phyloP scores from a whole-genome alignment of 2,113 vertebrate genomes.

The Corapipo altera region DNA sequence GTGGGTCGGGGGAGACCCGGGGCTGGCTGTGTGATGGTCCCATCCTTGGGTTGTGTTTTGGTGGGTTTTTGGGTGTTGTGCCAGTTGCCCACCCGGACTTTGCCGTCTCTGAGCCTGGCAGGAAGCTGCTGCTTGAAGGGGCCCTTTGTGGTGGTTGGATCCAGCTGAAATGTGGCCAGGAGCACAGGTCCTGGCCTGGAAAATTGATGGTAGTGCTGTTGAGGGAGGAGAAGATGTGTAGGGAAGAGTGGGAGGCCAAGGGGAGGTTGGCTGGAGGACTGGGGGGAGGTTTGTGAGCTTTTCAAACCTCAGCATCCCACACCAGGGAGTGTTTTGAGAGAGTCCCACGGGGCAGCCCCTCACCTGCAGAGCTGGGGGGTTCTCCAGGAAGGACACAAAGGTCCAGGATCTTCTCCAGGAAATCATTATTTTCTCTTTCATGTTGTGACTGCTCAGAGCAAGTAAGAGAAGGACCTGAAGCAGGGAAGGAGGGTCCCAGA shows the following conservation, averaged over 20 bases:
- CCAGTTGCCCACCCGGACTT: not conserved
- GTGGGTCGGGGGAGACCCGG: fast-evolving
- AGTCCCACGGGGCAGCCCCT: not conserved
- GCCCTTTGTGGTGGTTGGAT: not conserved
- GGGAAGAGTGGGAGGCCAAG: not conserved
- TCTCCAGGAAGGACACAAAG: not conserved
- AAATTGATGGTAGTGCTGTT: not conserved
- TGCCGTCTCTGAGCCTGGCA: not conserved
- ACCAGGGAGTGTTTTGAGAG: not conserved
- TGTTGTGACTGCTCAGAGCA: fast-evolving
- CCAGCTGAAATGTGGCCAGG: not conserved
- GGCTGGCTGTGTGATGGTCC: fast-evolving
- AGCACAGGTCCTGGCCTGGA: constrained; percentile 17
- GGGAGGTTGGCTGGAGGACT: not conserved
- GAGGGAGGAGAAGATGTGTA: not conserved
- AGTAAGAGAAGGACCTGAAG: not conserved
- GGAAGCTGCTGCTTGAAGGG: fast-evolving
- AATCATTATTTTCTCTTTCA: not conserved
- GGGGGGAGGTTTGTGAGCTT: constrained; percentile 9
- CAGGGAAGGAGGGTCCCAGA: not conserved
- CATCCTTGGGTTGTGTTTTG: not conserved
- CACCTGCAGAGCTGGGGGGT: not conserved
- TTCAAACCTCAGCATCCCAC: not conserved
- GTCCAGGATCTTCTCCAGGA: not conserved
- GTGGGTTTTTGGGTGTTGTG: not conserved